Evolutionary conservation across 2,797 vertebrate genomes (phyloP), one percentile per base, ranked within the genome.

Genomic region (Poeciliopsis infans): DNA sequence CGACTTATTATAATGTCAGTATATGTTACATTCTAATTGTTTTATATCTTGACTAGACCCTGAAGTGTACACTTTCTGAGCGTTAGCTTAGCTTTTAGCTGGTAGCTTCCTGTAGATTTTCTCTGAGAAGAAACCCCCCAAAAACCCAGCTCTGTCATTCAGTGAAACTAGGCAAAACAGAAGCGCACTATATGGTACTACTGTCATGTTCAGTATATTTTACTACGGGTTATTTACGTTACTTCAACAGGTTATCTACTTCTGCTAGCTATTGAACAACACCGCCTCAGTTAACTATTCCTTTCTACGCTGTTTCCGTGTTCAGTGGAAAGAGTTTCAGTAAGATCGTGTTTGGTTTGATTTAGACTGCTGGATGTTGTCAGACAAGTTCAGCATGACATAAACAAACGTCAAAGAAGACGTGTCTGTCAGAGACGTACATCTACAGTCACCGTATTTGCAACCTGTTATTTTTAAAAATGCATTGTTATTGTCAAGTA

Each of bases 51-150:
- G 4, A 43, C 5, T 1, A 70, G 23, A 39, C 66, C 11, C 7
- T 45, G 4, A 68, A 28, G 13, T 43, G 41, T 45, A 28, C 13
- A 45, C 68, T 45, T 41, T 45, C 41, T 70, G 23, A 45, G 41
- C 41, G 10, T 64, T 66, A 73, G 84, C 79, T 80, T 43, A 41
- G 75, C 15, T 41, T 83, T 79, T 83, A 84, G 71, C 88, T 2
- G 0, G 70, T 87, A 88, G 86, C 87, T 74, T 74, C 5, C 6
- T 59, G 1, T 12, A 80, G 53, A 76, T 1, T 2, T 53, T 4
- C 23, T 51, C 46, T 53, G 57, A 18, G 5, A 25, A 25, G 23
- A 25, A 43, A 69, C 12, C 36, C 20, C 33, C 13, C 6, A 13
- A 39, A 16, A 64, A 41, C 36, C 16, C 15, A 66, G 31, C 7